Conservation (phyloP, 2,797 vertebrate species). For the Tapirus indicus region DNA sequence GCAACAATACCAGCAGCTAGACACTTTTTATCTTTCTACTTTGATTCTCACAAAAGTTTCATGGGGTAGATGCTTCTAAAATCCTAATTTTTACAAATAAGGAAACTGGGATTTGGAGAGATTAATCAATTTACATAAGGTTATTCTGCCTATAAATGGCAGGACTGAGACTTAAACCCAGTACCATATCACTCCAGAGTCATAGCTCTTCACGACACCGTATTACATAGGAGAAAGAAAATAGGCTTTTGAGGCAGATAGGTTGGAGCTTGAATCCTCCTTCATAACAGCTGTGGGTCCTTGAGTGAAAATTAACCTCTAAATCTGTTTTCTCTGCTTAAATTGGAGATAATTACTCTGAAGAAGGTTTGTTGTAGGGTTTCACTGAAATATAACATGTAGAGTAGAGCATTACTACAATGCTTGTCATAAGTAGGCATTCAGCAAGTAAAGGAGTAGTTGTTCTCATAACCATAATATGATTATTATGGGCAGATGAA, state of each 20-base stretch:
- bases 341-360: background rate
- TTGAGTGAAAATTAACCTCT: conserved; percentile 15
- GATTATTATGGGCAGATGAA: background rate
- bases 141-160: conserved; percentile 4
- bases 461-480: background rate
- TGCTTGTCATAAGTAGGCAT: background rate
- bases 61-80: background rate
- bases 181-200: background rate
- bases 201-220: background rate
- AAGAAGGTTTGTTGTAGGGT: background rate
- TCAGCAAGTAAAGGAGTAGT: background rate
- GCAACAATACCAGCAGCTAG: background rate
- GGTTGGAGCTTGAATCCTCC: background rate
- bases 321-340: conserved; percentile 39
- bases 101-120: conserved; percentile 7
- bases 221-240: background rate
- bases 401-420: background rate
- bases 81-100: conserved; percentile 25
- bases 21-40: background rate
- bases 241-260: background rate
- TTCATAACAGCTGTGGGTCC: background rate
- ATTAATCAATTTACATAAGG: background rate
- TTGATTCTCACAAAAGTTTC: background rate
- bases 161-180: background rate
- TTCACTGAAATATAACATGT: conserved; percentile 4